Evolutionary conservation across 2,888 invertebrate species (phyloP), one percentile per base, ranked within the genome.

Genomic region (Sacculina carcini): DNA sequence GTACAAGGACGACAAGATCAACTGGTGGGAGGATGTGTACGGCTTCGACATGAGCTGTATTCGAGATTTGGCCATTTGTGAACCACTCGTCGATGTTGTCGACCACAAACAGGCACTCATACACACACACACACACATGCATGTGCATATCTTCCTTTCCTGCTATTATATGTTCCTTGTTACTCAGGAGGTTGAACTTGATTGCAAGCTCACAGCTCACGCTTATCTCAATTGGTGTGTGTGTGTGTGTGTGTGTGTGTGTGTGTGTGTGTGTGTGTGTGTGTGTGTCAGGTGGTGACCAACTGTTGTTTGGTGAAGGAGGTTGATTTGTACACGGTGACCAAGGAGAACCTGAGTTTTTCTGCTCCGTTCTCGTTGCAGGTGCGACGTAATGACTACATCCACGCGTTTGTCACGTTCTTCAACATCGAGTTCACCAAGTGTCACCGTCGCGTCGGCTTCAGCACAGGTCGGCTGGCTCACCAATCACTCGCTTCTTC

Each of bases 21-120:
- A 98, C 69, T 99, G 96, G 94, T 98, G 98, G 98, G 92, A 96
- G 63, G 89, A 89, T 68, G 98, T 99, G 2, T 98, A 99, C 62
- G 98, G 98, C 48, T 99, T 99, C 64, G 87, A 99, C 67, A 99
- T 99, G 98, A 89, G 87, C 60, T 87, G 87, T 59, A 96, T 99
- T 64, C 74, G 94, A 51, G 85, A 92, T 68, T 89, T 96, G 55
- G 98, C 98, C 19, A 90, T 98, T 58, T 84, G 85, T 34, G 98
- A 99, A 68, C 98, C 98, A 0, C 72, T 99, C 2, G 98, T 99
- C 0, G 98, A 99, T 67, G 87, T 94, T 14, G 98, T 98, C 2
- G 96, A 99, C 66, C 86, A 90, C 3, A 94, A 92, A 63, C 96
- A 98, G 73, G 74, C 73, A n/a, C n/a, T n/a, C n/a, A n/a, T n/a